Base-by-base conservation (phyloP, 2,888 invertebrate genomes). In the Pimpla rufipes region DNA sequence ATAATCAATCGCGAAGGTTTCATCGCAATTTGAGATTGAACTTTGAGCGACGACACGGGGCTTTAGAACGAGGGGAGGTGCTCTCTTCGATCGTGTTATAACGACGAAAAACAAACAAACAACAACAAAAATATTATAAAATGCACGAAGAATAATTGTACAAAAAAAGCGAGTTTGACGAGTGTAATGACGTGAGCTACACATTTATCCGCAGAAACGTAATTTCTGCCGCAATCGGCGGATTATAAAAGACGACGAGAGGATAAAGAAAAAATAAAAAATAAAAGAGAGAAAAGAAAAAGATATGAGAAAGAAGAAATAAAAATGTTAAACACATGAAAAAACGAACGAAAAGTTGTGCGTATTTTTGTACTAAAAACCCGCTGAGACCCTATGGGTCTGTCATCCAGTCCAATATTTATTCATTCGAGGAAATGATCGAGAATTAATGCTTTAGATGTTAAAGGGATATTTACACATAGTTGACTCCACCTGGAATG, bases 71-170 rank as follows among this genome's bases (percentile, higher is more conserved):
- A 64, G 74, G 11, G 70, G 70, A 74, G 68, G 52, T 77, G 73
- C 68, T 74, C 84, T 85, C 79, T 84, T 85, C 77, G 66, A 84
- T 78, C 75, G 76, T 79, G 62, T 37, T 68, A 67, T 59, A 70
- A 82, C 80, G 79, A 84, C 73, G 68, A 73, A 50, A 59, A 57
- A 75, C 79, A 66, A 82, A 62, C 50, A 73, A 55, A n/a, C 35
- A 68, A 76, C 74, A 67, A 77, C 71, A 66, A 74, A 5, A 79
- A 73, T 57, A 70, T 62, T 50, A 79, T 78, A 66, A 86, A 83
- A 80, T 85, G 81, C 86, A 85, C 88, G 86, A 88, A 88, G 79
- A 84, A 88, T 81, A 88, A 90, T 87, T 89, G 88, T 87, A 88
- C 86, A 88, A 86, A 88, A 85, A 86, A 83, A 77, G 79, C 45